These are phyloP conservation scores for Cladopsammia gracilis DNA, from an alignment of 64 coral and sea anemone species.

Conservation along the genomic window DNA sequence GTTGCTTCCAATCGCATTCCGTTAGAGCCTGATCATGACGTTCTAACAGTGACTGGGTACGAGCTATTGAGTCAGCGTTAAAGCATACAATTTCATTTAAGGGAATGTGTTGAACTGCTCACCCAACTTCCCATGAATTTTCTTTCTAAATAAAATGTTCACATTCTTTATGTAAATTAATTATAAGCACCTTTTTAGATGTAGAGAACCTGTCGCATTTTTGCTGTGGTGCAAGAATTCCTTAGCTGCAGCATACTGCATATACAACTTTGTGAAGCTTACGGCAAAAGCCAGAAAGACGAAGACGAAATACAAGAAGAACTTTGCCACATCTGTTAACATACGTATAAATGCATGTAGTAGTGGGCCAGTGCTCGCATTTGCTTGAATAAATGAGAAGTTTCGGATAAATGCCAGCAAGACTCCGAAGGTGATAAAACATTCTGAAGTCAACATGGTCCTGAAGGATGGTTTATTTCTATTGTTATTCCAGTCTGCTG, in stretches of 20 bases:
- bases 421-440: neutral
- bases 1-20: no score
- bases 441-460: neutral
- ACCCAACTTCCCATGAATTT: neutral
- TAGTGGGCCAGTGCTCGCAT: conserved; percentile 2
- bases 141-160: no score
- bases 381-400: conserved; percentile 18
- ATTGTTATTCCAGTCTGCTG: neutral
- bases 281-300: conserved; percentile 31
- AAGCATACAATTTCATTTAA: no score
- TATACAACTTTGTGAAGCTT: conserved; percentile 19
- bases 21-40: no score
- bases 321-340: conserved; percentile 31
- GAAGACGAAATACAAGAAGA: conserved; percentile 26
- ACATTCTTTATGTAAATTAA: neutral
- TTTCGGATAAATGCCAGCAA: conserved; percentile 13
- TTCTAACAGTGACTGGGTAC: no score
- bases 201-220: neutral
- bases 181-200: neutral
- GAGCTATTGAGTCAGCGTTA: no score
- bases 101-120: no score
- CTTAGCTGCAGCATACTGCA: neutral
- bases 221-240: neutral
- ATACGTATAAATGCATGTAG: conserved; percentile 4
- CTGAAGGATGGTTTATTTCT: neutral